phyloP scores from a whole-genome alignment of 64 coral and sea anemone genomes.

The Catalaphyllia jardinei region DNA sequence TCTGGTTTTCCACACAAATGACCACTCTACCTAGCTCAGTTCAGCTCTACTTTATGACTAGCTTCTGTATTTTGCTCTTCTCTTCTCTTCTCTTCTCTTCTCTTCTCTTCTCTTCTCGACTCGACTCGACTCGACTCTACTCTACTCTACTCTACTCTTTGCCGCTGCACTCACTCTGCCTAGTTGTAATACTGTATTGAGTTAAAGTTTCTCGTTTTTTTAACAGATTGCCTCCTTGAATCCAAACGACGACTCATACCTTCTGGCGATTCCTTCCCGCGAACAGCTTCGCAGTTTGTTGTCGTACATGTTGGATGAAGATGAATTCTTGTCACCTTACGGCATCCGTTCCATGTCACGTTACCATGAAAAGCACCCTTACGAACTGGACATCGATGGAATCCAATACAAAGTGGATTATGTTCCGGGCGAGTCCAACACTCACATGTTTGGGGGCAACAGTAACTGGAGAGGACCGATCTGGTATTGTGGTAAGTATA shows the following conservation, averaged over 20 bases:
- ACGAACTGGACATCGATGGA: conserved; percentile 63
- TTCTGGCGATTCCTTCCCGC: conserved; percentile 82
- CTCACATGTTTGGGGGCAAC: conserved; percentile 94
- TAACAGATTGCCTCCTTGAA: conserved; percentile 66
- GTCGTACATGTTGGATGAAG: conserved; percentile 90
- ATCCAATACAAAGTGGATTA: conserved; percentile 75
- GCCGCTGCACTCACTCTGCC: too few species aligned
- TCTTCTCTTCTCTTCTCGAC: too few species aligned
- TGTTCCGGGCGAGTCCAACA: conserved; percentile 91
- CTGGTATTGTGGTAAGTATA: conserved; percentile 77
- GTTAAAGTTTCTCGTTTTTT: not conserved
- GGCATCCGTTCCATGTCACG: conserved; percentile 86
- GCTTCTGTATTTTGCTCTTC: too few species aligned
- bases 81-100: too few species aligned
- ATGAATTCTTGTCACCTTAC: conserved; percentile 94
- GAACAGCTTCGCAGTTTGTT: conserved; percentile 75
- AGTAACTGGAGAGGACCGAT: conserved; percentile 97
- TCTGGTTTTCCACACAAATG: too few species aligned
- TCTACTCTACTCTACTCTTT: too few species aligned
- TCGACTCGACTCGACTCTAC: too few species aligned
- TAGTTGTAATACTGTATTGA: too few species aligned
- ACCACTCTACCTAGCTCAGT: too few species aligned
- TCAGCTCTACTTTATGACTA: too few species aligned
- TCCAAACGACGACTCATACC: conserved; percentile 40
- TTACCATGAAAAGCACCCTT: conserved; percentile 84